These are phyloP conservation scores for Isurus oxyrinchus DNA, from an alignment of 2,113 vertebrate genomes.

Conservation along the genomic window DNA sequence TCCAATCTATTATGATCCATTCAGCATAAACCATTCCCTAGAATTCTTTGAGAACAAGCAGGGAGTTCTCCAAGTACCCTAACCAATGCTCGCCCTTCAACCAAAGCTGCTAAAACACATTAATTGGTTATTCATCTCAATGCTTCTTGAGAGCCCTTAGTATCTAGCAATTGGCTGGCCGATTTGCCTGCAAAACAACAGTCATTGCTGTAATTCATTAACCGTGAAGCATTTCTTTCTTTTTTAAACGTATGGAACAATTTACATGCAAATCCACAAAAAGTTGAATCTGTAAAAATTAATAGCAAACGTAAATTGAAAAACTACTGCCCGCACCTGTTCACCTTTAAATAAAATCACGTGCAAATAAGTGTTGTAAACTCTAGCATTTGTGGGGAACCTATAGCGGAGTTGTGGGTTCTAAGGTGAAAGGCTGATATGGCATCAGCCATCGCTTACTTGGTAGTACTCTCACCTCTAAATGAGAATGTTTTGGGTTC, in stretches of 20 bases:
- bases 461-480: too few species aligned
- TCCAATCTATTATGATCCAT: neutral
- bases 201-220: neutral
- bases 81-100: neutral
- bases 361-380: too few species aligned
- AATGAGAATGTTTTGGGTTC: too few species aligned
- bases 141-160: neutral
- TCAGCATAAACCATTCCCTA: neutral
- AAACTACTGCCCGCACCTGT: neutral
- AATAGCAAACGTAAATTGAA: slow-evolving; percentile 1
- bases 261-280: neutral
- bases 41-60: neutral
- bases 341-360: neutral
- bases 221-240: neutral
- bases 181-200: neutral
- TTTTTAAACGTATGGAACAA: neutral
- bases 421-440: neutral
- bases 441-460: neutral
- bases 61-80: neutral
- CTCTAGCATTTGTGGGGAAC: neutral
- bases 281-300: neutral
- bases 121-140: neutral
- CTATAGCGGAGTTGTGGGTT: neutral
- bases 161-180: neutral
- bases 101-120: neutral